These are phyloP conservation scores for Chrosomus eos DNA, from an alignment of 2,797 vertebrate species.

Conservation along the genomic window DNA sequence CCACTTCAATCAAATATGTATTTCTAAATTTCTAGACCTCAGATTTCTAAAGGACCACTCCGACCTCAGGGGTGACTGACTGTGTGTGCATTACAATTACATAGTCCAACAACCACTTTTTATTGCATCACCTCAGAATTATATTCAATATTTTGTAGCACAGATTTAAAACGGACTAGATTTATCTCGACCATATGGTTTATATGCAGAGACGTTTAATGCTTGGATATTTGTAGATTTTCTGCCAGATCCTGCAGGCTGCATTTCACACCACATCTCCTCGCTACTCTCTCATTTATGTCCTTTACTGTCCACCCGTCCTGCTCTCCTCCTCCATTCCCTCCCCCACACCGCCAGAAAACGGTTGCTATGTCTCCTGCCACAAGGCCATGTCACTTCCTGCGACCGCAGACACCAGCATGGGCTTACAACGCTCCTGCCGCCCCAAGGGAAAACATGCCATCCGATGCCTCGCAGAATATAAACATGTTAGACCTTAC, in stretches of 20 bases:
- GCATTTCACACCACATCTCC: conserved; percentile 14
- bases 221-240: neutral
- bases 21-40: too few relatives aligned
- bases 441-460: conserved; percentile 10
- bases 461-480: neutral
- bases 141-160: neutral
- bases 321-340: conserved; percentile 28
- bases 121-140: neutral
- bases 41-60: too few relatives aligned
- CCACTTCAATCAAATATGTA: neutral
- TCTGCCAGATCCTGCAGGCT: neutral
- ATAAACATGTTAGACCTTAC: conserved; percentile 28
- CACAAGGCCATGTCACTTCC: conserved; percentile 48
- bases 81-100: conserved; percentile 19
- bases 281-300: conserved; percentile 28
- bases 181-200: neutral
- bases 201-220: conserved; percentile 1
- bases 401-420: conserved; percentile 29
- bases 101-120: neutral
- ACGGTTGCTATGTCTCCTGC: conserved; percentile 42
- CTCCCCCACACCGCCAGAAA: conserved; percentile 36
- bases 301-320: conserved; percentile 34
- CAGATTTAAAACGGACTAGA: neutral
- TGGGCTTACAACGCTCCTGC: conserved; percentile 30
- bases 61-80: neutral